Evolutionary conservation across 1,140 invertebrate genomes (phyloP).

Genomic region (Cataglyphis hispanica): DNA sequence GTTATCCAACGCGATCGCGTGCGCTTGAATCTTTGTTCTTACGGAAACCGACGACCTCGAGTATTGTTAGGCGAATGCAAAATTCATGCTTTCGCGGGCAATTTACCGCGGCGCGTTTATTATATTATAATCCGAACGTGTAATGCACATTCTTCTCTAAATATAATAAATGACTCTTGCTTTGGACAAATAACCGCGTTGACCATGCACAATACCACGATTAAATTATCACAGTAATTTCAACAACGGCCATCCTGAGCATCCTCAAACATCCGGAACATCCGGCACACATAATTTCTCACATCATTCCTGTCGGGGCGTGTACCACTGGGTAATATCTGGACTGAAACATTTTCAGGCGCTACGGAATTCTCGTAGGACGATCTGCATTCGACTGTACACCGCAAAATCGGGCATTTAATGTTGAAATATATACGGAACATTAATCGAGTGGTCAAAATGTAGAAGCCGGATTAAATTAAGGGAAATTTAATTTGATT

Average conservation of each 20-base stretch:
- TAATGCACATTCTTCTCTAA: slow-evolving; percentile 55
- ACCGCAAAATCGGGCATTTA: slow-evolving; percentile 49
- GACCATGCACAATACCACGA: slow-evolving; percentile 21
- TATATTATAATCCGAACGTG: slow-evolving; percentile 45
- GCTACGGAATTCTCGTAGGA: slow-evolving; percentile 19
- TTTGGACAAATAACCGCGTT: slow-evolving; percentile 59
- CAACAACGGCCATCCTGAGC: slow-evolving; percentile 55
- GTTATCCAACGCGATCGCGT: neutral
- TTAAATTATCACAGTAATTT: slow-evolving; percentile 75
- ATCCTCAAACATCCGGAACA: slow-evolving; percentile 62
- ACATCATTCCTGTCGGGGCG: slow-evolving; percentile 50
- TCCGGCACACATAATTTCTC: slow-evolving; percentile 67
- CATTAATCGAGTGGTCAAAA: slow-evolving; percentile 34
- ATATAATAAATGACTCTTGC: slow-evolving; percentile 60
- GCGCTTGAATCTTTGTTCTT: slow-evolving; percentile 29
- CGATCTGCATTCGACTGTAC: slow-evolving; percentile 50
- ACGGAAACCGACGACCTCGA: slow-evolving; percentile 17
- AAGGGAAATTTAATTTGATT: slow-evolving; percentile 44
- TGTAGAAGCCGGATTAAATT: slow-evolving; percentile 37
- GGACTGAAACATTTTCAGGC: slow-evolving; percentile 38
- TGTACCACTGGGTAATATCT: slow-evolving; percentile 60
- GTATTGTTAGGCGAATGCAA: slow-evolving; percentile 25
- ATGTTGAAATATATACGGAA: slow-evolving; percentile 42
- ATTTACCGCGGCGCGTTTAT: slow-evolving; percentile 46
- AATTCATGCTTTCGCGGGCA: slow-evolving; percentile 47